Evolutionary conservation across 1,140 invertebrate genomes (phyloP).

Genomic region (Coelopa frigida): DNA sequence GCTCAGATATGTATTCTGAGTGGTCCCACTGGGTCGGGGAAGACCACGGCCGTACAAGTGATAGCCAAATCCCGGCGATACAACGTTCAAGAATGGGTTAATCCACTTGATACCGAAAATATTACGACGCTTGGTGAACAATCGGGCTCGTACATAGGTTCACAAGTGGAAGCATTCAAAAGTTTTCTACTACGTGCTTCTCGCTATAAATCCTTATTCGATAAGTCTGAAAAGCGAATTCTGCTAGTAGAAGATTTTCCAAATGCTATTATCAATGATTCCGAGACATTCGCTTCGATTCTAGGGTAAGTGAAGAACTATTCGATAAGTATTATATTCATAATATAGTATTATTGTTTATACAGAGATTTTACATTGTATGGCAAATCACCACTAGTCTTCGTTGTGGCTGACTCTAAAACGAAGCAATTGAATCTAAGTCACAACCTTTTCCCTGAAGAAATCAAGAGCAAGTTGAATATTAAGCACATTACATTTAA

Average conservation of each 20-base stretch:
- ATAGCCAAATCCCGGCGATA: constrained; percentile 54
- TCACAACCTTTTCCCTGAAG: constrained; percentile 56
- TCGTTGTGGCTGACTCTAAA: constrained; percentile 60
- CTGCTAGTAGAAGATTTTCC: constrained; percentile 69
- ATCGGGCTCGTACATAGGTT: constrained; percentile 42
- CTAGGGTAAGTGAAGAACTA: constrained; percentile 52
- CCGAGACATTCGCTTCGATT: constrained; percentile 53
- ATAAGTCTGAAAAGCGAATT: constrained; percentile 47
- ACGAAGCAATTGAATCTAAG: constrained; percentile 52
- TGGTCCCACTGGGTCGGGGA: constrained; percentile 65
- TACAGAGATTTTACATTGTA: constrained; percentile 53
- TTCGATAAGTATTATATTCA: constrained; percentile 7
- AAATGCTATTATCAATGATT: constrained; percentile 57
- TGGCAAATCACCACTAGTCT: constrained; percentile 61
- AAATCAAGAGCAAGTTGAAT: constrained; percentile 51
- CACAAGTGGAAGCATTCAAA: constrained; percentile 58
- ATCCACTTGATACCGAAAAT: constrained; percentile 54
- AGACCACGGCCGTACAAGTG: constrained; percentile 56
- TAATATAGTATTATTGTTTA: constrained; percentile 15
- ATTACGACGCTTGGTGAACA: constrained; percentile 27
- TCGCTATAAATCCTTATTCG: constrained; percentile 58
- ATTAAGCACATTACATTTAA: constrained; percentile 64
- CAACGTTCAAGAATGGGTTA: constrained; percentile 63
- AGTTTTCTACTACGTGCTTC: constrained; percentile 62
- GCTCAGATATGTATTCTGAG: constrained; percentile 57